Percentiles rank a stretch among this genome's conserved stretches.
Evolutionary conservation across 2,113 vertebrate species (phyloP).

Genomic region (Glaucidium brasilianum): DNA sequence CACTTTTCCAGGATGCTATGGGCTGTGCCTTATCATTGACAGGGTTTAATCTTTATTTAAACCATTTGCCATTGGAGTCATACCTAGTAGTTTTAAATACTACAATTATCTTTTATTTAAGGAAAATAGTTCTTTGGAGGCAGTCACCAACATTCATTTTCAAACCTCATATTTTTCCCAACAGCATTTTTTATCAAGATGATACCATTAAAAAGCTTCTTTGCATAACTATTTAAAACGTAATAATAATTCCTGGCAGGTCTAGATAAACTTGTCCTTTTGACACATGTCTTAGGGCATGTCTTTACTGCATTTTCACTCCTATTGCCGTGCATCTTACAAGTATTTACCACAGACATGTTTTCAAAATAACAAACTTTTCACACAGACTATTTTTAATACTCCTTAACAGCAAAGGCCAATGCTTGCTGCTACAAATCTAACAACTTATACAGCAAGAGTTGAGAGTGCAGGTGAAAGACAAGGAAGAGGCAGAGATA

Average conservation of each 20-base stretch:
- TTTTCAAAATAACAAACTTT: conserved; percentile 22
- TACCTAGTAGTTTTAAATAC: not conserved
- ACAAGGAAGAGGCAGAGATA: not conserved
- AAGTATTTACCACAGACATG: not conserved
- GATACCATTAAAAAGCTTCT: not conserved
- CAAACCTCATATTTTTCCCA: not conserved
- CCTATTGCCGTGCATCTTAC: not conserved
- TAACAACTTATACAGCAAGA: not conserved
- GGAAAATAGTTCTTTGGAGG: not conserved
- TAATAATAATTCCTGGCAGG: not conserved
- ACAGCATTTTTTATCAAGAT: not conserved
- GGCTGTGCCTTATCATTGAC: not conserved
- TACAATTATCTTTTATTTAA: not conserved
- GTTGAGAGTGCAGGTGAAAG: not conserved
- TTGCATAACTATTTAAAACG: not conserved
- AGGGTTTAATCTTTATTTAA: not conserved
- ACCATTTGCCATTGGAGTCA: not conserved
- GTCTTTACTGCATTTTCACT: conserved; percentile 23
- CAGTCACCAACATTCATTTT: not conserved
- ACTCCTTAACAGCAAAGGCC: not conserved
- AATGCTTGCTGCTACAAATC: not conserved
- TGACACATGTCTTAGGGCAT: not conserved
- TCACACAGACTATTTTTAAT: not conserved
- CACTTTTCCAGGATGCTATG: not conserved
- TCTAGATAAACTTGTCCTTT: conserved; percentile 49